These are phyloP conservation scores for Crambe crambe DNA, from an alignment of 37 sponge, comb jelly and placozoan genomes.

Conservation along the genomic window DNA sequence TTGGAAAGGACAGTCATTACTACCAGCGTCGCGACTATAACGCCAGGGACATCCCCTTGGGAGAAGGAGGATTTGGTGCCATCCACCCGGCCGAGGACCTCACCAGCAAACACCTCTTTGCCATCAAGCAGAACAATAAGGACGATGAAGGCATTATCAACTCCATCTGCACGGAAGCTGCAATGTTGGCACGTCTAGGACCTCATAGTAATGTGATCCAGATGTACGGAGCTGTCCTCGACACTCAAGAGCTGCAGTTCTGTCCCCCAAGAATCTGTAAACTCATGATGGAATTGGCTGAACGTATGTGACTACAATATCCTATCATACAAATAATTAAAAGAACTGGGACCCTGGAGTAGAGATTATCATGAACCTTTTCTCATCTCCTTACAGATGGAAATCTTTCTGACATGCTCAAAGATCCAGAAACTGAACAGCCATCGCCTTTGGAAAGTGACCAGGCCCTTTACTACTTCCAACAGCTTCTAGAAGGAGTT, in stretches of 20 bases:
- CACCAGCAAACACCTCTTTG: constrained; percentile 24
- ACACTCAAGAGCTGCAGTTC: background rate
- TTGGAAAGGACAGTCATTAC: constrained; percentile 16
- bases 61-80: constrained; percentile 45
- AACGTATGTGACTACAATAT: constrained; percentile 17
- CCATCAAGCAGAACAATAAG: constrained; percentile 40
- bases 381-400: constrained; percentile 6
- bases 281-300: constrained; percentile 56
- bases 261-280: background rate
- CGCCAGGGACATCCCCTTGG: constrained; percentile 9
- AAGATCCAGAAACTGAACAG: background rate
- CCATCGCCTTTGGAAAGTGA: constrained; percentile 16
- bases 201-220: constrained; percentile 21
- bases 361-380: background rate
- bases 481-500: constrained; percentile 49
- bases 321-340: background rate
- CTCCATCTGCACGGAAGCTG: constrained; percentile 20
- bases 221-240: constrained; percentile 39
- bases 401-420: constrained; percentile 14
- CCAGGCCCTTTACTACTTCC: constrained; percentile 49
- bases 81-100: constrained; percentile 12
- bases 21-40: constrained; percentile 31
- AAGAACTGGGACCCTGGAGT: no score
- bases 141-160: background rate
- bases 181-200: constrained; percentile 8